Percentiles rank a stretch among this genome's conserved stretches.
These are phyloP conservation scores for Tridacna crocea DNA, from an alignment of 2,888 invertebrate species.

Conservation along the genomic window DNA sequence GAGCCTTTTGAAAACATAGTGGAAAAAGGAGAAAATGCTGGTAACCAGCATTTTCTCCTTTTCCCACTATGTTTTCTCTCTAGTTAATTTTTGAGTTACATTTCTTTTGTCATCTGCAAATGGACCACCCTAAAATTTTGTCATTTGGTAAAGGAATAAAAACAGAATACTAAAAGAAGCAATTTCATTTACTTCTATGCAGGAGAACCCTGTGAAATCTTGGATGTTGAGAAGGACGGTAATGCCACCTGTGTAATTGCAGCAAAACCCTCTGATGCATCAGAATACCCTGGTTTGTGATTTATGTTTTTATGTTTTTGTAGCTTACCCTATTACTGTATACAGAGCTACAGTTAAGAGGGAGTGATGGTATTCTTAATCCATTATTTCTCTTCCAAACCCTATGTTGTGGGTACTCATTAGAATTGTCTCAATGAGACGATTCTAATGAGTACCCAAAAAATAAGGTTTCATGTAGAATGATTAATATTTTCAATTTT, in stretches of 20 bases:
- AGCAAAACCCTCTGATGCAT: not conserved
- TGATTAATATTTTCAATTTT: too few relatives aligned
- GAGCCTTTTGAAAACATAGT: not conserved
- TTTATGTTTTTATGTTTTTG: not conserved
- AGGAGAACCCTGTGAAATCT: constrained; percentile 40
- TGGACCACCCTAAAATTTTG: not conserved
- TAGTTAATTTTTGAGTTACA: not conserved
- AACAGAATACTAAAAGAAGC: too few relatives aligned
- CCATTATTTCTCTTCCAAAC: not conserved
- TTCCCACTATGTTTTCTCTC: not conserved
- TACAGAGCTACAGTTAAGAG: too few relatives aligned
- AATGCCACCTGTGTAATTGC: constrained; percentile 37
- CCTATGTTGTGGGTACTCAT: not conserved
- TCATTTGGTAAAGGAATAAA: too few relatives aligned
- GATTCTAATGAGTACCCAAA: too few relatives aligned
- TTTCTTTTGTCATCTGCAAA: not conserved
- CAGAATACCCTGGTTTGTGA: constrained; percentile 11
- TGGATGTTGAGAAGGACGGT: constrained; percentile 24
- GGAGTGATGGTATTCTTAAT: too few relatives aligned
- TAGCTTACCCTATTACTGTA: not conserved
- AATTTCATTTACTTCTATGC: not conserved
- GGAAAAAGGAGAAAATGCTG: not conserved
- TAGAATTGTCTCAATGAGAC: not conserved
- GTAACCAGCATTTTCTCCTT: not conserved
- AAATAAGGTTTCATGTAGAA: too few relatives aligned